Conservation (phyloP, 2,113 vertebrate genomes). For the Trinectes maculatus region DNA sequence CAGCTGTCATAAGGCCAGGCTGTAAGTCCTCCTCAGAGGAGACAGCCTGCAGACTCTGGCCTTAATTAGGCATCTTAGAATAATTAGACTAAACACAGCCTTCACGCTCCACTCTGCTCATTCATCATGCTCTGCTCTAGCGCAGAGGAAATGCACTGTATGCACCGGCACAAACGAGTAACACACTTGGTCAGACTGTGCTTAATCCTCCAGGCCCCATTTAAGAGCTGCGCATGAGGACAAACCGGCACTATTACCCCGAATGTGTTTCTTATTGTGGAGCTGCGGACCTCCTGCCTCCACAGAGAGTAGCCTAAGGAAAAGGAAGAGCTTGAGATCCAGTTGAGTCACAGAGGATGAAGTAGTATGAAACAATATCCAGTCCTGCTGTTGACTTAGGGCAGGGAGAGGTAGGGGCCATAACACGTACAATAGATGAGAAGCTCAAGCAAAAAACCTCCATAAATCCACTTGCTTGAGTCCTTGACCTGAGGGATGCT, state of each 20-base stretch:
- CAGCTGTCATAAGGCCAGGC: constrained; percentile 57
- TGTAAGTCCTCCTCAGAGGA: constrained; percentile 43
- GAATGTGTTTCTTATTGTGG: constrained; percentile 64
- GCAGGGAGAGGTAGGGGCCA: constrained; percentile 54
- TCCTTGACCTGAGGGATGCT: constrained; percentile 50
- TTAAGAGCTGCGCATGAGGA: constrained; percentile 30
- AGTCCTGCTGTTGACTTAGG: constrained; percentile 74
- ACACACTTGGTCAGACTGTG: constrained; percentile 35
- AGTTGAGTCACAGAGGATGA: constrained; percentile 76
- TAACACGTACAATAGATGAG: constrained; percentile 59
- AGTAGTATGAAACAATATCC: constrained; percentile 80
- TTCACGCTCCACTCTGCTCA: constrained; percentile 75
- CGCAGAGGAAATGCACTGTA: constrained; percentile 67
- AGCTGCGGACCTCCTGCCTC: constrained; percentile 62
- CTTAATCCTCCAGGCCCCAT: constrained; percentile 51
- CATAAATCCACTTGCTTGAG: constrained; percentile 69
- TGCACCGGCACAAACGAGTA: constrained; percentile 37
- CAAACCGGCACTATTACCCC: constrained; percentile 41
- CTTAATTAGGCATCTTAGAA: constrained; percentile 81
- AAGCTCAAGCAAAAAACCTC: constrained; percentile 66
- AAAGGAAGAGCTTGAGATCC: constrained; percentile 73
- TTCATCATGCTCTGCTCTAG: constrained; percentile 72
- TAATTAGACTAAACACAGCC: constrained; percentile 81
- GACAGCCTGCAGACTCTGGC: constrained; percentile 50
- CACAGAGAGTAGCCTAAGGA: constrained; percentile 63